Base-by-base conservation (phyloP, 2,113 vertebrate species). In the Platanista minor region DNA sequence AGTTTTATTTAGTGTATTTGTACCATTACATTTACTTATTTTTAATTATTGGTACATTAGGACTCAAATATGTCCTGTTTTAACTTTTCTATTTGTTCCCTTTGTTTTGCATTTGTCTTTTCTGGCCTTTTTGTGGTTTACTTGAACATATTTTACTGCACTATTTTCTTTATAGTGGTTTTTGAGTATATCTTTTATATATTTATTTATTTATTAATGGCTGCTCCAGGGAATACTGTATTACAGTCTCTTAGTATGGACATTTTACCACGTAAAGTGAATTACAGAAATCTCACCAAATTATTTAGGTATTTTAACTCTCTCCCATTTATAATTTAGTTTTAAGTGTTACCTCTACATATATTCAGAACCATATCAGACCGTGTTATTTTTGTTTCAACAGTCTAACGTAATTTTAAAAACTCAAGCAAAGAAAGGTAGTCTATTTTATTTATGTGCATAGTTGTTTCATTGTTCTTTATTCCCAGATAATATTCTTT, bases 21-120 rank as follows among this genome's bases (percentile, higher is more conserved):
- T 46, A 61, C 15, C 2, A 20, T 95, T 75, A 64, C 10, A 39
- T 83, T 84, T 85, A 61, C 31, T 49, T 4, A 57, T 57, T 57
- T 57, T 21, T 67, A 33, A 59, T 87, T 82, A 54, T 54, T 95
- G 43, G 29, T 91, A 54, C 6, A 29, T 62, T 80, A 62, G 29
- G 18, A 49, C 49, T 64, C 36, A 69, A 57, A 29, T 80, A 25
- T 62, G n/a, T 80, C 29, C 29, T 54, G 11, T 33, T 43, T 62
- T 39, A 41, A n/a, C 57, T 86, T 87, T 59, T 78, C 29, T 77
- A 0, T 59, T 41, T 80, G 13, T 78, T 59, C n/a, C 23, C 17
- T 95, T 85, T 86, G n/a, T 72, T 91, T 87, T 91, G 23, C 23
- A 36, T 81, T 81, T 87, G 25, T 71, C 41, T 94, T 67, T 83